A percentile compares a stretch with the other conserved stretches of the same genome.
phyloP scores from a whole-genome alignment of 2,797 vertebrate genomes.

The Saxicola maurus region DNA sequence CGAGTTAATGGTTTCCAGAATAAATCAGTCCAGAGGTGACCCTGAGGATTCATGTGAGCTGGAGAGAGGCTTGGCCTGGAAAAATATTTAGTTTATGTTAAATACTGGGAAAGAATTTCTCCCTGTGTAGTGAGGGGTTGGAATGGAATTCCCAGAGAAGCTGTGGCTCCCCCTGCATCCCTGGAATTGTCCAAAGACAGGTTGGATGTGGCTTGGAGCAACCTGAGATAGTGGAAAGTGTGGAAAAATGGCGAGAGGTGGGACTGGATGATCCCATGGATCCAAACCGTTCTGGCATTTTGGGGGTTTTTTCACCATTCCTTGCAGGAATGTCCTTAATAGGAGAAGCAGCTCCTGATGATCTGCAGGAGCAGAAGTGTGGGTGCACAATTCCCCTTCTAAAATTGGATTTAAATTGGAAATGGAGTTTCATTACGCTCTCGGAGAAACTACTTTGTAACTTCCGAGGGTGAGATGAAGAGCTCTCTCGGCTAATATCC shows the following conservation, averaged over 20 bases:
- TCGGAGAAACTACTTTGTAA: not conserved
- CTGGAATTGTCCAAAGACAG: not conserved
- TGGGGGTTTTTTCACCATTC: not conserved
- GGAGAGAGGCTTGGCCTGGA: not conserved
- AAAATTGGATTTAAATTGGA: not conserved
- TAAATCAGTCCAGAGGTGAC: not conserved
- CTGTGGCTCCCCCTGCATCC: not conserved
- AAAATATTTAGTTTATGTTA: rapidly evolving
- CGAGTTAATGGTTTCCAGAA: not conserved
- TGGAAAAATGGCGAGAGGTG: not conserved
- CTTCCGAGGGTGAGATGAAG: not conserved
- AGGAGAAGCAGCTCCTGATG: not conserved
- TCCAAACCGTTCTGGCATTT: not conserved
- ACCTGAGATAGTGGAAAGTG: not conserved
- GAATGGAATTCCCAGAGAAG: not conserved
- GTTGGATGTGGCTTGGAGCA: not conserved
- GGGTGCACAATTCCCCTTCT: not conserved
- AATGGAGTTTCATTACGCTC: not conserved
- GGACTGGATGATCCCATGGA: not conserved
- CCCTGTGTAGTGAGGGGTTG: not conserved
- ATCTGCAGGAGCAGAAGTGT: not conserved
- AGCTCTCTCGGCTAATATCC: not conserved
- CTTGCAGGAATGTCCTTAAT: not conserved
- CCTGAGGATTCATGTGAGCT: not conserved
- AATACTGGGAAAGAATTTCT: not conserved